Evolutionary conservation across 1,140 invertebrate species (phyloP), one percentile per base, ranked within the genome.

Genomic region (Halesus radiatus): DNA sequence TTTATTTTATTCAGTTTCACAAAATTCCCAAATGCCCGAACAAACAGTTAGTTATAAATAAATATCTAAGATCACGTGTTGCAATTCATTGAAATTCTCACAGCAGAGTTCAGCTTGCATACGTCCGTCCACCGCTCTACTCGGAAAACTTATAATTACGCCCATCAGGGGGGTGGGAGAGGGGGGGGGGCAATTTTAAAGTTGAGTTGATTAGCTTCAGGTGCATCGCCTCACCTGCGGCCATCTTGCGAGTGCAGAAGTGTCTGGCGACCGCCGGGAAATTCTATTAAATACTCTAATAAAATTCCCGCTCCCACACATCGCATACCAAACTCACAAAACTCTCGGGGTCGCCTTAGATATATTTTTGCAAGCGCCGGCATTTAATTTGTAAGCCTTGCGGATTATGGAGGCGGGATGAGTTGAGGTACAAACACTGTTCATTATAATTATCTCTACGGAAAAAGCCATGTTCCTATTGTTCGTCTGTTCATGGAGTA

Each of bases 131-230:
- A 6, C 22, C 22, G 8, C 45, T 7, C 52, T 18, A 23, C 52
- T 72, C 50, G 18, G 66, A 66, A 78, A 66, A 53, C 78, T 81
- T 81, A 81, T 78, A 81, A 81, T 81, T 81, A 81, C 70, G 74
- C 22, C 56, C 56, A 45, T 45, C 37, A 13, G 37, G 37, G 66
- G 60, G 72, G 37, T 8, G 37, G 66, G 60, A 60, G 37, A 37
- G 60, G 13, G 62, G 68, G 52, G 13, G 53, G 56, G 29, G 79
- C 66, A 80, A 80, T 70, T 80, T 70, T 76, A 76, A 80, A 80
- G 73, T 80, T 76, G 62, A 76, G 73, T 80, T 80, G 62, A 80
- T 80, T 76, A 80, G 74, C 64, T 45, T 70, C 62, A 70, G 72
- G 79, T 80, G 79, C 79, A 80, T 18, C 62, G 22, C 22, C 16